Percentiles rank a stretch among this genome's conserved stretches.
phyloP scores from a whole-genome alignment of 1,140 invertebrate genomes.

The Lucilia cuprina region DNA sequence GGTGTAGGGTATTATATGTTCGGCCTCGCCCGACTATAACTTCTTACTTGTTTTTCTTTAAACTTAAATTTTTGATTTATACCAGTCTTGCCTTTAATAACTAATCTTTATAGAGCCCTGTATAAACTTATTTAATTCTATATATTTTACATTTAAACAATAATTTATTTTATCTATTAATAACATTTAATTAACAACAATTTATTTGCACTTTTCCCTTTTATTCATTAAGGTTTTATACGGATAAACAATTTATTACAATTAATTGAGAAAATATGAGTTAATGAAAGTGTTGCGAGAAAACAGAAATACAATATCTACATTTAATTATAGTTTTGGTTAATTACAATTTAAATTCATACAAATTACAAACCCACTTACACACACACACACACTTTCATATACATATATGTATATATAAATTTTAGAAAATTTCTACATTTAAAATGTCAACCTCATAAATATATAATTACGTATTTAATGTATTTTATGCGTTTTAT shows the following conservation, averaged over 20 bases:
- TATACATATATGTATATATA: too few species aligned
- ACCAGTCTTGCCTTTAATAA: too few species aligned
- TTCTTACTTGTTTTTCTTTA: too few species aligned
- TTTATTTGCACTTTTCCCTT: not conserved
- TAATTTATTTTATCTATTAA: slow-evolving; percentile 22
- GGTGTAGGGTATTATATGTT: too few species aligned
- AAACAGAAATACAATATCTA: not conserved
- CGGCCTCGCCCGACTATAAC: too few species aligned
- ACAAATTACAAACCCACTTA: not conserved
- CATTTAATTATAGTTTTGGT: not conserved
- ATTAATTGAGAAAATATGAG: not conserved
- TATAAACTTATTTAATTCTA: too few species aligned
- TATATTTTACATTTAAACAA: too few species aligned
- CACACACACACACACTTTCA: too few species aligned
- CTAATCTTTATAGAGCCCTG: too few species aligned
- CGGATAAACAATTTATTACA: slow-evolving; percentile 6
- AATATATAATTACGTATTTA: not conserved
- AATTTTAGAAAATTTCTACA: not conserved
- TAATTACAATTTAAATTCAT: not conserved
- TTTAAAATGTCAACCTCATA: not conserved
- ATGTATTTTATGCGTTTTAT: too few species aligned
- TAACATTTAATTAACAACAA: slow-evolving; percentile 11
- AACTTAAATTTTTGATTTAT: too few species aligned
- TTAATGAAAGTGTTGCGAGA: not conserved
- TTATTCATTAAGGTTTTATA: not conserved